Percentiles rank a stretch among this genome's conserved stretches.
Evolutionary conservation across 1,140 invertebrate species (phyloP).

Genomic region (Brachionus asplanchnoidis): DNA sequence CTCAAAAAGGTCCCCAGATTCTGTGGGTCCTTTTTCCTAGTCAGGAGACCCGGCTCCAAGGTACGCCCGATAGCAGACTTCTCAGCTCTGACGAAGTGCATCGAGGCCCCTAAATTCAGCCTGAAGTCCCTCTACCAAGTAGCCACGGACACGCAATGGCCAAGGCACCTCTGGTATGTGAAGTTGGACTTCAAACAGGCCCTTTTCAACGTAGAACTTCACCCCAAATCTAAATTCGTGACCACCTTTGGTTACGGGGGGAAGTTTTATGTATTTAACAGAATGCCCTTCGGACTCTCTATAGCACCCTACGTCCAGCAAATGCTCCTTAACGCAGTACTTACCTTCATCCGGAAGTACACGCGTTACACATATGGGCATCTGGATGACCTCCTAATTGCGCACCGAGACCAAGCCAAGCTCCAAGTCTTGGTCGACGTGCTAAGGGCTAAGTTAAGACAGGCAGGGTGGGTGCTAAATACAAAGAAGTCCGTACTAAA

Average conservation of each 20-base stretch:
- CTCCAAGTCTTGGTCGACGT: background rate
- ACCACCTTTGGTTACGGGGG: background rate
- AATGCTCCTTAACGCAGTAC: background rate
- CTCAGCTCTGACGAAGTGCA: background rate
- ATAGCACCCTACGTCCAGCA: background rate
- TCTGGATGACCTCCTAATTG: background rate
- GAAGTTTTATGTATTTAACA: background rate
- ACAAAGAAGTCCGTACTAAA: too few relatives aligned
- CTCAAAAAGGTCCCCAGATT: background rate
- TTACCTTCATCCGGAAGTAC: background rate
- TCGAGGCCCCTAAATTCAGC: background rate
- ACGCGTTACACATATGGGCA: background rate
- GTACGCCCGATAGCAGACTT: background rate
- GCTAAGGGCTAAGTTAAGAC: background rate
- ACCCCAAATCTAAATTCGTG: background rate
- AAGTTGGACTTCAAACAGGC: background rate
- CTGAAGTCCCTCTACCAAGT: background rate
- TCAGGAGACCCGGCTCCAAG: background rate
- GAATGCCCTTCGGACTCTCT: background rate
- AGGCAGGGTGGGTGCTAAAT: background rate
- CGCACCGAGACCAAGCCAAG: background rate
- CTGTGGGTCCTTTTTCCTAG: background rate
- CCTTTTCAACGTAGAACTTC: background rate
- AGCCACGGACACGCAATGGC: background rate
- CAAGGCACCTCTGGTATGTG: background rate